Evolutionary conservation across 1,140 invertebrate species (phyloP), one percentile per base, ranked within the genome.

Genomic region (Heliothis virescens): DNA sequence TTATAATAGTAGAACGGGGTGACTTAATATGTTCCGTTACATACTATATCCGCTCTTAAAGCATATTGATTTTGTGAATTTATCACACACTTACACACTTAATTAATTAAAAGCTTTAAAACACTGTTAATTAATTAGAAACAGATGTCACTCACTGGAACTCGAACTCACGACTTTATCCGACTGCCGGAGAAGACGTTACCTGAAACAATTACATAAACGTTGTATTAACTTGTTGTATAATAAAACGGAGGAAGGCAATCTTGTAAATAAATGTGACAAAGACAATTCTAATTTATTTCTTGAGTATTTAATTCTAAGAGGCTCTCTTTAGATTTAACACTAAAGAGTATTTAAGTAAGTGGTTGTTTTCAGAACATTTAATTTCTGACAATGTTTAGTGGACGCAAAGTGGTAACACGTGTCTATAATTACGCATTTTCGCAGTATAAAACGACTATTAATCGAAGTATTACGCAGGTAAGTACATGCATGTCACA

Each of bases 151-250:
- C 16, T 69, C 48, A 11, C n/a, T 12, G 9, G 29, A 11, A 9
- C 41, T 3, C 1, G 15, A 11, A 47, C 62, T 65, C 62, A 48
- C 41, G 62, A 2, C 62, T 65, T 65, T 65, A 65, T 47, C 2
- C 62, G 12, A 21, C 10, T 12, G 41, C 4, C 1, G 62, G 4
- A 29, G 60, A 2, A 29, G 2, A 34, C 9, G 1, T 69, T 69
- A 69, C 65, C 65, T 69, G 65, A 29, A 69, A 69, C 65, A 69
- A 69, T 52, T 52, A 69, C 18, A 69, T 69, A n/a, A 7, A 52
- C n/a, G n/a, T 52, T 69, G 65, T 18, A 67, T 18, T 67, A 67
- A 50, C 18, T 67, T 50, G 16, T 26, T 50, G 13, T 21, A 50
- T 11, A 50, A 4, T 50, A 18, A 57, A 57, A 11, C 18, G 16